A percentile compares a stretch with the other conserved stretches of the same genome.
Evolutionary conservation across 2,113 vertebrate genomes (phyloP).

Genomic region (Neogobius melanostomus): DNA sequence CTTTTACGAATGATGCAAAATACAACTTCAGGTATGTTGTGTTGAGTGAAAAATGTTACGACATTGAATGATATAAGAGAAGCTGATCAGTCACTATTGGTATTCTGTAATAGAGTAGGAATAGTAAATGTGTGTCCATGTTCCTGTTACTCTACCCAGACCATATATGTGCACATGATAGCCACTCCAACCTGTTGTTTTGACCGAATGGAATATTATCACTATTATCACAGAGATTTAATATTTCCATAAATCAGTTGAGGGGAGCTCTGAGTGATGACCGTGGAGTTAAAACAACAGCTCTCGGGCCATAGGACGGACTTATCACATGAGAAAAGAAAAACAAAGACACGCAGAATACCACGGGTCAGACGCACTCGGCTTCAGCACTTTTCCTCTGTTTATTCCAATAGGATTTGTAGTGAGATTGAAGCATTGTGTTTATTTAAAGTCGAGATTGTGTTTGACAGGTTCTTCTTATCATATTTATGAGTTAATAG

Average conservation of each 20-base stretch:
- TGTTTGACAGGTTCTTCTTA: slow-evolving; percentile 3
- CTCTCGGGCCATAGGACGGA: slow-evolving; percentile 36
- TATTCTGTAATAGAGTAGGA: not conserved
- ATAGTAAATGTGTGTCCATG: not conserved
- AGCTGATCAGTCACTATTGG: too few species aligned
- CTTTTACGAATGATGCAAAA: too few species aligned
- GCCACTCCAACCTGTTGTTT: not conserved
- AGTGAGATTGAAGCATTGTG: slow-evolving; percentile 32
- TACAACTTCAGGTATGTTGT: too few species aligned
- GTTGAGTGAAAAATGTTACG: not conserved
- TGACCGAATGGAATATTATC: not conserved
- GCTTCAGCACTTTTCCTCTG: slow-evolving; percentile 40
- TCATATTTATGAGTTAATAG: not conserved
- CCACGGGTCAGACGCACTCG: slow-evolving; percentile 21
- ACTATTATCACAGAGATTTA: not conserved
- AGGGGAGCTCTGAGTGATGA: slow-evolving; percentile 54
- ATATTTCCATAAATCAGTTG: slow-evolving; percentile 1
- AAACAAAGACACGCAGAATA: slow-evolving; percentile 49
- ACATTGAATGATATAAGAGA: not conserved
- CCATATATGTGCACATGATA: not conserved
- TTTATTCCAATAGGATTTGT: slow-evolving; percentile 13
- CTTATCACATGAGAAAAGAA: slow-evolving; percentile 45
- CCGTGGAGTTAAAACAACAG: slow-evolving; percentile 41
- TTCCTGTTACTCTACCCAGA: not conserved
- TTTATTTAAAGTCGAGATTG: slow-evolving; percentile 21